These are phyloP conservation scores for Potamilus streckersoni DNA, from an alignment of 1,140 invertebrate species.

Conservation along the genomic window DNA sequence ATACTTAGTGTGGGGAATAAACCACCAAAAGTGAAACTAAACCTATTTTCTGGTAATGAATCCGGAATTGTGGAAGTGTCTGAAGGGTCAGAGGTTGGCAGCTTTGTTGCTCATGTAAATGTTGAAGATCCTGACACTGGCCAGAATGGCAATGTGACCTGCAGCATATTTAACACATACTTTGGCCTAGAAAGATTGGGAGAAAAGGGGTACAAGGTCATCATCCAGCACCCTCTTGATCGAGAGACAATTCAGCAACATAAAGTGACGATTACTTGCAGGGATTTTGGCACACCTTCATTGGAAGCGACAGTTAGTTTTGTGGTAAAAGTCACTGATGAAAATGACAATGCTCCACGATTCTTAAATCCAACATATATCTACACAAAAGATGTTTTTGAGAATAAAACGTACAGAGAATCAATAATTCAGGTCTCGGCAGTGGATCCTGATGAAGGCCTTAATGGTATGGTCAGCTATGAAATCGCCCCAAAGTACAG, in stretches of 20 bases:
- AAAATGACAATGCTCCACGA: slow-evolving; percentile 33
- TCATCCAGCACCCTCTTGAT: slow-evolving; percentile 33
- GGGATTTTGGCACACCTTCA: slow-evolving; percentile 18
- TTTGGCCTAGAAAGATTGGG: slow-evolving; percentile 42
- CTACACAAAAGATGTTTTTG: slow-evolving; percentile 29
- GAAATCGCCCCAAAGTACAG: slow-evolving; percentile 27
- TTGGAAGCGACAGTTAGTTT: slow-evolving; percentile 12
- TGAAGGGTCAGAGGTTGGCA: slow-evolving; percentile 44
- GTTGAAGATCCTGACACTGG: slow-evolving; percentile 55
- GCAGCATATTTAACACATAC: slow-evolving; percentile 40
- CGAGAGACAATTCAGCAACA: slow-evolving; percentile 27
- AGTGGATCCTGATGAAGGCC: slow-evolving; percentile 23
- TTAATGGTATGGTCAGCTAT: slow-evolving; percentile 38
- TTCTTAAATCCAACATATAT: slow-evolving; percentile 16
- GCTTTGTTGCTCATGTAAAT: slow-evolving; percentile 50
- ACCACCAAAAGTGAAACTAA: slow-evolving; percentile 78
- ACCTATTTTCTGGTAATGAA: slow-evolving; percentile 10
- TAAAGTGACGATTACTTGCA: slow-evolving; percentile 34
- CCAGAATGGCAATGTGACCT: slow-evolving; percentile 50
- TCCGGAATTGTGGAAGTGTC: slow-evolving; percentile 28
- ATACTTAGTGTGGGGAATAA: slow-evolving; percentile 85
- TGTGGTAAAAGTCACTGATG: slow-evolving; percentile 25
- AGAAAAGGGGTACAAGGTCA: slow-evolving; percentile 17
- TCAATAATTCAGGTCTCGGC: slow-evolving; percentile 32
- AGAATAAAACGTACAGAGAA: slow-evolving; percentile 44